These are phyloP conservation scores for Pseudomyrmex sp. DNA, from an alignment of 1,140 invertebrate species.

Conservation along the genomic window DNA sequence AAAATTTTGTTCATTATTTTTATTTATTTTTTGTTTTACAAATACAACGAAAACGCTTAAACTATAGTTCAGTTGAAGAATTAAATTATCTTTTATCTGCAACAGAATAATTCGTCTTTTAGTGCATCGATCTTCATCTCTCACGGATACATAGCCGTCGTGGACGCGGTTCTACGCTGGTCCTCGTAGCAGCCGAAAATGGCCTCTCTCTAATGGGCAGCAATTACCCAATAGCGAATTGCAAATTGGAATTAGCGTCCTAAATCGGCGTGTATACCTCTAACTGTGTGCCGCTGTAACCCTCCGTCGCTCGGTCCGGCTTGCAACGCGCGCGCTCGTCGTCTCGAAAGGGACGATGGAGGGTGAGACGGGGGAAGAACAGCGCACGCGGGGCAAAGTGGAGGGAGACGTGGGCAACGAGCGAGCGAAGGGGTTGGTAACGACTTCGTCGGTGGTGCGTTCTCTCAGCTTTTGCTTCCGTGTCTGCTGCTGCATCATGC, in stretches of 20 bases:
- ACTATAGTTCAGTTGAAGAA: background rate
- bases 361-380: constrained; percentile 10
- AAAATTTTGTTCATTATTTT: background rate
- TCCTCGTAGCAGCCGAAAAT: constrained; percentile 61
- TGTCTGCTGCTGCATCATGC: constrained; percentile 4
- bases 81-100: background rate
- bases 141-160: constrained; percentile 16
- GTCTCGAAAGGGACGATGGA: constrained; percentile 39
- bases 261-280: constrained; percentile 73
- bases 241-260: constrained; percentile 75
- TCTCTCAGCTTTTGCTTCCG: constrained; percentile 49
- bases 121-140: constrained; percentile 21
- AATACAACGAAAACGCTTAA: background rate
- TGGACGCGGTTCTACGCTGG: constrained; percentile 19
- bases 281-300: constrained; percentile 60
- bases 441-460: constrained; percentile 62
- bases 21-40: background rate
- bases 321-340: constrained; percentile 59
- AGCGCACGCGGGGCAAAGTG: constrained; percentile 2
- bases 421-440: constrained; percentile 62
- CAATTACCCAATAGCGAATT: constrained; percentile 75
- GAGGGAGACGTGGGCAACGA: constrained; percentile 6
- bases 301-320: constrained; percentile 61
- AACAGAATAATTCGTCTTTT: background rate
- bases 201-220: constrained; percentile 71